Evolutionary conservation across 2,797 vertebrate genomes (phyloP).

Genomic region (Pempheris klunzingeri): DNA sequence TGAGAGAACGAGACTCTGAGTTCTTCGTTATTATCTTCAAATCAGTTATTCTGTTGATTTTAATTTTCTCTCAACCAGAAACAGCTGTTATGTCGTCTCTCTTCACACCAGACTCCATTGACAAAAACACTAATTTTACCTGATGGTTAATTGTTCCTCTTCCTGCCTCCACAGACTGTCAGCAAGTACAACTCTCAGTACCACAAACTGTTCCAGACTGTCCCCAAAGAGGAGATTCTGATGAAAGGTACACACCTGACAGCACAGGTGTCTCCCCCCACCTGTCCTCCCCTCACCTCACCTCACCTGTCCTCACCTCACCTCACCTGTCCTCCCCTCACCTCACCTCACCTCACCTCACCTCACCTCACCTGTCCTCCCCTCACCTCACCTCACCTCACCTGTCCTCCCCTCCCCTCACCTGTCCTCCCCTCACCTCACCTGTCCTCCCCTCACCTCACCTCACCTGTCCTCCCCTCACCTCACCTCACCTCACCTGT

Average conservation of each 20-base stretch:
- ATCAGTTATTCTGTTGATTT: not conserved
- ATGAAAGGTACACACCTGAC: conserved; percentile 88
- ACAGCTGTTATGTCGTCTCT: too few species aligned
- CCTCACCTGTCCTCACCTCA: not conserved
- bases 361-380: too few species aligned
- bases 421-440: too few species aligned
- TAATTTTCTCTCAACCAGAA: too few species aligned
- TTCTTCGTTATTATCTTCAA: not conserved
- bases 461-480: too few species aligned
- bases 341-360: not conserved
- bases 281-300: too few species aligned
- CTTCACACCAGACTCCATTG: too few species aligned
- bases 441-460: not conserved
- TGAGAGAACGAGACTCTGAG: not conserved
- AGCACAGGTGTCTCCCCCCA: not conserved
- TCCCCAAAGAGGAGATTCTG: conserved; percentile 90
- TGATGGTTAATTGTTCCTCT: not conserved
- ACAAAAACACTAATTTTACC: too few species aligned
- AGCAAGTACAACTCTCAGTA: conserved; percentile 95
- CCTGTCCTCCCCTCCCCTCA: not conserved
- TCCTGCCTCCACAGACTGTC: conserved; percentile 83
- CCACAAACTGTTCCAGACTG: conserved; percentile 93
- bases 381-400: too few species aligned
- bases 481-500: not conserved
- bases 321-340: too few species aligned